phyloP scores from a whole-genome alignment of 2,888 invertebrate species.

The Ectropis crepuscularia region DNA sequence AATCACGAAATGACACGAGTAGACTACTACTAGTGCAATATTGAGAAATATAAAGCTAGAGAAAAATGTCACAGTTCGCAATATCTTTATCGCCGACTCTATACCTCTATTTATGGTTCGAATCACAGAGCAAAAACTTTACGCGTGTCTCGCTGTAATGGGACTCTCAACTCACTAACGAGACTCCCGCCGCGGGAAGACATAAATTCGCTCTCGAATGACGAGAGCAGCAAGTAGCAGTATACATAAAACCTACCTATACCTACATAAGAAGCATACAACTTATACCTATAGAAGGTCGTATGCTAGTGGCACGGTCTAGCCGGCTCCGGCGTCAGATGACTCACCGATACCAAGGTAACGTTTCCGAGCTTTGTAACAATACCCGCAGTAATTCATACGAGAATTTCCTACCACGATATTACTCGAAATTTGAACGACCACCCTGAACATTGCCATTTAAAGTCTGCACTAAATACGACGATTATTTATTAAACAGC shows the following conservation, averaged over 20 bases:
- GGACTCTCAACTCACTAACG: slow-evolving; percentile 46
- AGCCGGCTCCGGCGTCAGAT: slow-evolving; percentile 66
- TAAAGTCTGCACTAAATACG: slow-evolving; percentile 13
- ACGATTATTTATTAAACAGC: background rate
- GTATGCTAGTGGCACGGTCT: slow-evolving; percentile 45
- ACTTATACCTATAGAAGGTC: slow-evolving; percentile 34
- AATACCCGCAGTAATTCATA: slow-evolving; percentile 40
- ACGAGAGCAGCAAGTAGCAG: slow-evolving; percentile 42
- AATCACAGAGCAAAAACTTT: slow-evolving; percentile 31
- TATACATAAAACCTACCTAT: slow-evolving; percentile 25
- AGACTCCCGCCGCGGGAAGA: slow-evolving; percentile 54
- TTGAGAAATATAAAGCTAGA: slow-evolving; percentile 11
- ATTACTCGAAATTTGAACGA: slow-evolving; percentile 12
- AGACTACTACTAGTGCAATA: slow-evolving; percentile 1
- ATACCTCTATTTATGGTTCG: slow-evolving; percentile 20
- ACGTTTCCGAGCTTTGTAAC: slow-evolving; percentile 49
- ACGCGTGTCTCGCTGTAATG: slow-evolving; percentile 38
- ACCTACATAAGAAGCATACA: slow-evolving; percentile 27
- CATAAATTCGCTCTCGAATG: slow-evolving; percentile 56
- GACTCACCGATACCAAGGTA: slow-evolving; percentile 69
- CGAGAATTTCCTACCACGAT: slow-evolving; percentile 35
- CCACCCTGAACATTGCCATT: slow-evolving; percentile 16
- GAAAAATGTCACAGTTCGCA: slow-evolving; percentile 25
- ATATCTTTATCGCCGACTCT: slow-evolving; percentile 18
- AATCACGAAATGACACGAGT: background rate